These are phyloP conservation scores for Circaetus cinerascens DNA, from an alignment of 2,113 vertebrate genomes.

Conservation along the genomic window DNA sequence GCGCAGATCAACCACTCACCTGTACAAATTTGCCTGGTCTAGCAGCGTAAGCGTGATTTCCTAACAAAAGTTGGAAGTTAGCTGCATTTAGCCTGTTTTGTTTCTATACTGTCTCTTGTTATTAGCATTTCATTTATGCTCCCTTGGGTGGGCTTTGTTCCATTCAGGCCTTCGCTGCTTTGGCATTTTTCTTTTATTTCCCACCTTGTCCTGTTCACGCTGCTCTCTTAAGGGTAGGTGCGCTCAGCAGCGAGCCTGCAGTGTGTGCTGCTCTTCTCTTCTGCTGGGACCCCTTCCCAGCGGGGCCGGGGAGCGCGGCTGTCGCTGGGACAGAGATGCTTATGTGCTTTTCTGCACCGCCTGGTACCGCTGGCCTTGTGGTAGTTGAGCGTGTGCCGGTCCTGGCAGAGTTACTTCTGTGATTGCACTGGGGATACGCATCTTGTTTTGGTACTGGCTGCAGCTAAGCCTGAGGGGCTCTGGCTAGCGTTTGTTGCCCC, in stretches of 20 bases:
- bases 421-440: rapidly evolving
- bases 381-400: not conserved
- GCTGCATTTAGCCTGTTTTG: not conserved
- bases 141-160: not conserved
- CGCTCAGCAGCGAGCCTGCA: not conserved
- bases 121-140: not conserved
- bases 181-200: not conserved
- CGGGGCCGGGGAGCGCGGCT: not conserved
- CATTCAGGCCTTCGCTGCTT: not conserved
- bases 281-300: not conserved
- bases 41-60: not conserved
- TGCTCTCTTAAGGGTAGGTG: rapidly evolving
- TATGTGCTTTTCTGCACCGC: rapidly evolving
- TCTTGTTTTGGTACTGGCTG: rapidly evolving
- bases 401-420: rapidly evolving
- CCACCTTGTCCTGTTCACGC: rapidly evolving
- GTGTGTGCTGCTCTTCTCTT: not conserved
- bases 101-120: not conserved
- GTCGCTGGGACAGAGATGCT: rapidly evolving
- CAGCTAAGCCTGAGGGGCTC: not conserved
- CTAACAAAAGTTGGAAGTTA: not conserved
- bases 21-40: not conserved
- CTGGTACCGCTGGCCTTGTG: not conserved
- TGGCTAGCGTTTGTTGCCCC: rapidly evolving
- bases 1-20: not conserved